Percentiles rank a stretch among this genome's conserved stretches.
Conservation (phyloP, 1,140 invertebrate genomes). For the Melitaea cinxia region DNA sequence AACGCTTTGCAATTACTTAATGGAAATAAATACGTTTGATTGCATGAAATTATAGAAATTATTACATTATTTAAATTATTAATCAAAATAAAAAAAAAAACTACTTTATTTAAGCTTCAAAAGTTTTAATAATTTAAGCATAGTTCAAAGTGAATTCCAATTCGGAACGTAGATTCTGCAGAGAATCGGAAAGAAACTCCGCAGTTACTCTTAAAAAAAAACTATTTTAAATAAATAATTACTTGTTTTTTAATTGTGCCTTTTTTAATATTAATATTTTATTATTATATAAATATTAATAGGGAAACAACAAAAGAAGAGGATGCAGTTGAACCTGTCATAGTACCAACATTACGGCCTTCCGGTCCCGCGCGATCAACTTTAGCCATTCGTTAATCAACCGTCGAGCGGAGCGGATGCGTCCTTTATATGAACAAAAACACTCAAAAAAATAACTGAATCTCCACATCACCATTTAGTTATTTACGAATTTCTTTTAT, state of each 20-base stretch:
- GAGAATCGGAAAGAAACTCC: too few species aligned
- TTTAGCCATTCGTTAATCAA: slow-evolving; percentile 55
- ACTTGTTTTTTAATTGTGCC: background rate
- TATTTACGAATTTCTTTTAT: background rate
- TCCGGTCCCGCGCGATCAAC: slow-evolving; percentile 53
- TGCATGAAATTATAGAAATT: background rate
- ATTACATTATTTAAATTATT: background rate
- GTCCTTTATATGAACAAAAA: background rate
- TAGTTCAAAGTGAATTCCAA: background rate
- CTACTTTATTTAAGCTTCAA: too few species aligned
- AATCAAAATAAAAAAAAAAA: background rate
- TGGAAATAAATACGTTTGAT: background rate
- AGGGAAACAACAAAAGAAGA: slow-evolving; percentile 58
- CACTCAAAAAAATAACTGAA: background rate
- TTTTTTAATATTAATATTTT: background rate
- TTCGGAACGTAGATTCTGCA: too few species aligned
- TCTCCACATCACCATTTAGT: slow-evolving; percentile 10
- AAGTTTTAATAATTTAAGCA: too few species aligned
- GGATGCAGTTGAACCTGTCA: slow-evolving; percentile 59
- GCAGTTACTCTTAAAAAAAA: too few species aligned
- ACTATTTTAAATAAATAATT: too few species aligned
- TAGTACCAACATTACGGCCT: slow-evolving; percentile 62
- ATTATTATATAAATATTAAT: too few species aligned
- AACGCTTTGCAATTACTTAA: background rate
- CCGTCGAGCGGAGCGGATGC: background rate